These are phyloP conservation scores for Pipistrellus pipistrellus DNA, from an alignment of 2,797 vertebrate genomes.

Conservation along the genomic window DNA sequence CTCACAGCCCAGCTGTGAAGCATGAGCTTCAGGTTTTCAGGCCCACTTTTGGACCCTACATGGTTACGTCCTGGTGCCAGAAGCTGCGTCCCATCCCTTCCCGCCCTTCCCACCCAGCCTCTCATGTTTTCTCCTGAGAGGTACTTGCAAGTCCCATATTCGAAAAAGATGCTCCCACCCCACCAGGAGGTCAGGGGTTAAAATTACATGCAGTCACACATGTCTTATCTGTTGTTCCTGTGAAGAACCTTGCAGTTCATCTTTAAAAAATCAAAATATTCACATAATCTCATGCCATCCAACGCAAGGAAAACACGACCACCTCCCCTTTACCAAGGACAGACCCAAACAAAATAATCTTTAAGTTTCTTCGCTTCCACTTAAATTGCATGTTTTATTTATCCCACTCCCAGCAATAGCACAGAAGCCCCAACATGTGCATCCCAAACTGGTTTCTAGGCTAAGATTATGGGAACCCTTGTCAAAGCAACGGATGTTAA, in stretches of 20 bases:
- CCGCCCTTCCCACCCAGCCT: constrained; percentile 63
- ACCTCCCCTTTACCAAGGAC: constrained; percentile 85
- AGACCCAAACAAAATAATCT: constrained; percentile 86
- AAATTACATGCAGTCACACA: constrained; percentile 83
- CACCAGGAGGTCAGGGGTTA: constrained; percentile 82
- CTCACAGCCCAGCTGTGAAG: constrained; percentile 72
- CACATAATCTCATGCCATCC: constrained; percentile 88
- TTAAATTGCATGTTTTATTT: constrained; percentile 89
- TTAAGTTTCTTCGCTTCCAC: constrained; percentile 87
- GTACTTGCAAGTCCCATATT: constrained; percentile 5
- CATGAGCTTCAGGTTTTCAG: constrained; percentile 69
- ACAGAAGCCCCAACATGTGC: constrained; percentile 74
- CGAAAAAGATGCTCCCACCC: constrained; percentile 77
- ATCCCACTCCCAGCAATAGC: constrained; percentile 84
- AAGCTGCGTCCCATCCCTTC: constrained; percentile 73
- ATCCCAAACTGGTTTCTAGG: constrained; percentile 76
- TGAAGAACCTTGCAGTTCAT: constrained; percentile 83
- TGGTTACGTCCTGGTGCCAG: constrained; percentile 78
- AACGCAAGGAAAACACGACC: constrained; percentile 85
- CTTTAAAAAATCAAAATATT: constrained; percentile 83
- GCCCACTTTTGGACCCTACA: constrained; percentile 67
- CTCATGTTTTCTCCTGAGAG: constrained; percentile 72
- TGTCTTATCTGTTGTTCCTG: constrained; percentile 77
- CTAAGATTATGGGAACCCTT: constrained; percentile 69
- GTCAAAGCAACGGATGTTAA: constrained; percentile 57